Base-by-base conservation (phyloP, 2,797 vertebrate species). In the Sebastes trivittatus region DNA sequence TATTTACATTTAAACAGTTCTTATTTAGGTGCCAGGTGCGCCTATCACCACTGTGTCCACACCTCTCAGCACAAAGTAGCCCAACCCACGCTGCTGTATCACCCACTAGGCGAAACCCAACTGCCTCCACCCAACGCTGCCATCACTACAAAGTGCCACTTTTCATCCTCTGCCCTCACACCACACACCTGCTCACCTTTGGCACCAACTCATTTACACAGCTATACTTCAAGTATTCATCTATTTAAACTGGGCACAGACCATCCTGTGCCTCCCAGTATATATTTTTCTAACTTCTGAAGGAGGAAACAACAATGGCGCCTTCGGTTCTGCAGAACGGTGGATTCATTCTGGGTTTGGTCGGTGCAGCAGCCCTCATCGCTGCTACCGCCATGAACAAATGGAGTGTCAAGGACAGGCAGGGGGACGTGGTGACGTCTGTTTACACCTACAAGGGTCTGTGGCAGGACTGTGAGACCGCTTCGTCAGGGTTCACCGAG, bases 401-500 rank as follows among this genome's bases (percentile, higher is more conserved):
- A 60, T 98, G 98, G 98, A 97, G 97, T 78, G 95, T 93, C 0
- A 96, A 97, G 91, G 96, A 97, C 91, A 91, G 96, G 49, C 97
- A 97, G 13, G 96, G 95, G 77, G 96, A 97, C 1, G 94, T 96
- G 0, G 96, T 97, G 79, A 97, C 97, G 0, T 93, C 97, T 0
- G 90, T 96, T 59, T 97, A 97, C 95, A 96, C 95, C 38, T 98
- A 97, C 81, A 96, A 96, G 88, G 97, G 98, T 36, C 96, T 98
- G 77, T 98, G 98, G 98, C 94, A 93, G 90, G 96, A 97, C 93
- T 98, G 98, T 5, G 95, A 98, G 85, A 92, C 94, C 27, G 89
- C 96, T 59, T 96, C 95, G 68, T 95, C 97, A 0, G 98, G 97
- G 52, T 92, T 98, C 65, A 97, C 96, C 0, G 97, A 99, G 82